These are phyloP conservation scores for Athene cunicularia DNA, from an alignment of 2,113 vertebrate genomes.

Conservation along the genomic window DNA sequence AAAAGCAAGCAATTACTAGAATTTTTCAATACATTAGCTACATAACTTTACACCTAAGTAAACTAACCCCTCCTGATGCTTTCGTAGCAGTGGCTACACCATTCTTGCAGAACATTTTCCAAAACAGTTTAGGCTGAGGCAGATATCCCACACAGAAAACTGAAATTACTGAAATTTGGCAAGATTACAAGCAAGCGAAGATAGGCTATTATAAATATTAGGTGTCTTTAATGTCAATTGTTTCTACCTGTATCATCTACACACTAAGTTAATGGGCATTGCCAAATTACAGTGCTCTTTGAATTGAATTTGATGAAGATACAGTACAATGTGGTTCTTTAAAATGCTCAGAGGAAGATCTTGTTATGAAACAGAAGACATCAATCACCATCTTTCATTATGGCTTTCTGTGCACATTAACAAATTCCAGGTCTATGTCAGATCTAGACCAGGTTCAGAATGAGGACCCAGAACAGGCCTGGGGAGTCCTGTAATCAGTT, in stretches of 20 bases:
- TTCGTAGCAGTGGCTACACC: not conserved
- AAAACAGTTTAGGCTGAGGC: not conserved
- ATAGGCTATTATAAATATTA: not conserved
- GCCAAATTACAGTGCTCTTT: not conserved
- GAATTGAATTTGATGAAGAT: not conserved
- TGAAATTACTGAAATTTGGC: not conserved
- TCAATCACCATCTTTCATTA: not conserved
- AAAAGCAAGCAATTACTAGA: not conserved
- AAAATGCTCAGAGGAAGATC: not conserved
- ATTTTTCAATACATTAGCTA: not conserved
- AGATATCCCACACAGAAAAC: not conserved
- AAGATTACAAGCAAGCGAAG: not conserved
- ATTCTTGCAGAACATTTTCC: not conserved
- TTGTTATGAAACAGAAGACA: not conserved
- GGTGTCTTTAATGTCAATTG: not conserved
- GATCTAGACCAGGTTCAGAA: not conserved
- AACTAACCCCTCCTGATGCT: not conserved
- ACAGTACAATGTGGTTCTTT: not conserved
- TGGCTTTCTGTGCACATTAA: not conserved
- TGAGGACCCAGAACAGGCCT: not conserved
- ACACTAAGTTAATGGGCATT: not conserved
- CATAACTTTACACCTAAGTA: not conserved
- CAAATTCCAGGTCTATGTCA: not conserved
- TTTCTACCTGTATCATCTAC: not conserved
- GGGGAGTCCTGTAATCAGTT: not conserved